Evolutionary conservation across 2,888 invertebrate genomes (phyloP), one percentile per base, ranked within the genome.

Genomic region (Pediacus dermestoides): DNA sequence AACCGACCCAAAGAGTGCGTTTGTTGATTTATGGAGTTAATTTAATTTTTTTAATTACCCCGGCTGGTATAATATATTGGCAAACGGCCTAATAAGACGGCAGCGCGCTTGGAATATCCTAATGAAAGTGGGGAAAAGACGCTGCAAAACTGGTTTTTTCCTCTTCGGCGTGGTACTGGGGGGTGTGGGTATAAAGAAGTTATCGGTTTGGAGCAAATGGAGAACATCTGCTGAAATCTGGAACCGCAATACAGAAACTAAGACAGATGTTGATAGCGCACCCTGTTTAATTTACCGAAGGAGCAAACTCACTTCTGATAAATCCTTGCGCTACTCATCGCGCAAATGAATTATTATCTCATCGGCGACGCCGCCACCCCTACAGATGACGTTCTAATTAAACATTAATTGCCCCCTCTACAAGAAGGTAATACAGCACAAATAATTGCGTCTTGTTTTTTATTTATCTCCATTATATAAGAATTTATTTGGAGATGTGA

Each of bases 211-310:
- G 42, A 46, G 44, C 39, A 46, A 48, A 53, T 47, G 43, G 37
- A 37, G 48, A 52, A 54, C 54, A 54, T 52, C 52, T 54, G 54
- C 42, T 48, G 44, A 48, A 52, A 54, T 52, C 48, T 48, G 48
- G 46, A 47, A 51, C 51, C 52, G 44, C 46, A 48, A 44, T 46
- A 36, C 36, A 27, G 40, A 43, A 51, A 51, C 51, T 48, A 47
- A 52, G 50, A 50, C 50, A 48, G 51, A 52, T 53, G 52, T 48
- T 52, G 46, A 52, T 46, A 44, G 49, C 49, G 46, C n/a, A n/a
- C 45, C 37, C 39, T 41, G 43, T 47, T 52, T 50, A 52, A 52
- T 52, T 54, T 51, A 44, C 40, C 42, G 45, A 39, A 44, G 50
- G 41, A 44, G 36, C 48, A 42, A 50, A 43, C 39, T 45, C 44